Base-by-base conservation (phyloP, 2,113 vertebrate genomes). In the Hippoglossus stenolepis region DNA sequence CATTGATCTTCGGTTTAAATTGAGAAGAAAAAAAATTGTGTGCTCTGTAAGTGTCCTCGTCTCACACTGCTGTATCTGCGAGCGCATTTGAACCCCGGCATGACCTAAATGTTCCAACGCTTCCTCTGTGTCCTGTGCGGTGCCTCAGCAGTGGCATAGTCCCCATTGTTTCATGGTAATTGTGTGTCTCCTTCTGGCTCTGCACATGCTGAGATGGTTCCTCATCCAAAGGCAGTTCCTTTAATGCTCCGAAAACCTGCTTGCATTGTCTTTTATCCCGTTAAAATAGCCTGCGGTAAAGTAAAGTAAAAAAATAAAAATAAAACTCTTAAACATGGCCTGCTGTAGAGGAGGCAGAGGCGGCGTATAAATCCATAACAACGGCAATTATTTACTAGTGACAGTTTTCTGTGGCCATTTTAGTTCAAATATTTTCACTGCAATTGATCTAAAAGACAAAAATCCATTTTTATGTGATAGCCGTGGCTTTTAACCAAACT, bases 401-500 rank as follows among this genome's bases (percentile, higher is more conserved):
- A 80, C 87, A 85, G 85, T 63, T 63, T 79, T 86, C 77, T 77
- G 2, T 67, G 76, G 81, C 71, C 84, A 63, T 86, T 91, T 89
- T 86, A 77, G 75, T 74, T 84, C 63, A 84, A 84, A 85, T 76
- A 68, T 81, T 92, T 91, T 74, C 79, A 66, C 77, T 40, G 80
- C 85, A 51, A 91, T 79, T 91, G 87, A 91, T 93, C 84, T 65
- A 5, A 71, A 89, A 84, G 76, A 43, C 11, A 73, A 84, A 90
- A 91, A 91, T 93, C 89, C 0, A 92, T 91, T 89, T 89, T 89
- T 85, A 90, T 85, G 80, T 77, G 85, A 91, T 80, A 87, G 89
- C 86, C 21, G 75, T 72, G 38, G 84, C 89, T 91, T 92, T 91
- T 90, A 92, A 84, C 80, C 87, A 90, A 92, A 91, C 87, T 6